Percentiles rank a stretch among this genome's conserved stretches.
These are phyloP conservation scores for Meganola albula DNA, from an alignment of 2,888 invertebrate genomes.

Conservation along the genomic window DNA sequence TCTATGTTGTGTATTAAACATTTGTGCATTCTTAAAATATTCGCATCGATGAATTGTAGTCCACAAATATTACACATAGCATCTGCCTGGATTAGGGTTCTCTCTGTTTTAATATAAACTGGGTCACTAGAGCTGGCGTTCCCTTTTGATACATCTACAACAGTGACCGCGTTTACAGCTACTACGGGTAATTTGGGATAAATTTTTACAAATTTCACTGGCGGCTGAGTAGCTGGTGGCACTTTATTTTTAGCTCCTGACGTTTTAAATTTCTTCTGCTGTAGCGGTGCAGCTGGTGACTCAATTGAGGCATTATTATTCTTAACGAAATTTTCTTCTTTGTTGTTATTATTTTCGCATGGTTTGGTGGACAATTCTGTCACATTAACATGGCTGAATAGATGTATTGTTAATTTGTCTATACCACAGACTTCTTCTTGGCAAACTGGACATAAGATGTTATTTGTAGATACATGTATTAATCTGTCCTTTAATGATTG, in stretches of 20 bases:
- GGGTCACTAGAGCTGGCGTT: conserved; percentile 39
- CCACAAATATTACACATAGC: conserved; percentile 83
- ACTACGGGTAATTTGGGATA: conserved; percentile 66
- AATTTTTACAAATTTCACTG: conserved; percentile 68
- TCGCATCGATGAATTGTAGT: conserved; percentile 82
- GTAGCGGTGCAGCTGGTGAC: conserved; percentile 33
- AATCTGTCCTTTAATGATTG: conserved; percentile 84
- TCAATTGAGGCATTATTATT: conserved; percentile 33
- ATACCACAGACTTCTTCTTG: conserved; percentile 85
- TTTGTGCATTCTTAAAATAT: conserved; percentile 85
- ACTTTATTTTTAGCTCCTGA: conserved; percentile 63
- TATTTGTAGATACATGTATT: conserved; percentile 85
- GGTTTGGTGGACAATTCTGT: conserved; percentile 37
- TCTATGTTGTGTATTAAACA: conserved; percentile 81
- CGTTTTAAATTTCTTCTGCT: conserved; percentile 49
- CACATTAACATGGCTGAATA: conserved; percentile 83
- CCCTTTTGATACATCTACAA: conserved; percentile 48
- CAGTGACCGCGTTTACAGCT: conserved; percentile 52
- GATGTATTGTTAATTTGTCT: conserved; percentile 89
- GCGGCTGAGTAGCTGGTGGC: conserved; percentile 39
- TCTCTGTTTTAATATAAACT: conserved; percentile 47
- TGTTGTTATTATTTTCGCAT: conserved; percentile 26
- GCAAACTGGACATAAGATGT: conserved; percentile 87
- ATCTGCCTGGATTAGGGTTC: conserved; percentile 36
- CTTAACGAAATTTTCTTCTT: conserved; percentile 21